Base-by-base conservation (phyloP, 1,140 invertebrate genomes). In the Probaryconus sp. region DNA sequence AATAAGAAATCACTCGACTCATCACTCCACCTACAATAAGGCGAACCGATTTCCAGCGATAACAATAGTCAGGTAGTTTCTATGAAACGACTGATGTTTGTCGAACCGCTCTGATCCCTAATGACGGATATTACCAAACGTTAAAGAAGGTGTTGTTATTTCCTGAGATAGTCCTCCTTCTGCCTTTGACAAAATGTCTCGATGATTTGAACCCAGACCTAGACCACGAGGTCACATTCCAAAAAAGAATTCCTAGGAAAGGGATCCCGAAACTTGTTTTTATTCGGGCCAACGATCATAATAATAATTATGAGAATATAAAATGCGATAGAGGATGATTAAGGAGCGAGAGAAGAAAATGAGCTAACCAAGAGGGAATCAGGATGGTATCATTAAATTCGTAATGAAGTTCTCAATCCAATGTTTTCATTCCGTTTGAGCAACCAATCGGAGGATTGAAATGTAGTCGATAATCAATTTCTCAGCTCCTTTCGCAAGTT, bases 391-490 rank as follows among this genome's bases (percentile, higher is more conserved):
- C 31, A 40, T 69, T 75, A 24, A 61, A 56, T 67, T 61, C 67
- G 61, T 31, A 76, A 70, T 53, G 6, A 51, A 51, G 43, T 56
- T 50, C 47, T 55, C 47, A 53, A 37, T 58, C 47, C 33, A 1
- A 13, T 37, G 61, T 70, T 70, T 70, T 65, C 28, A 67, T 73
- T 67, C 47, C 38, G 53, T 68, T 58, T 61, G 50, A 68, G 45
- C 51, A 69, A 74, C 43, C 60, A 65, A 76, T 48, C 65, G 35
- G 35, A 20, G 31, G 60, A 65, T 64, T 69, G 53, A 60, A 75
- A 69, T 69, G 72, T 61, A 65, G 55, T 63, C 70, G 61, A 73
- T 67, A 67, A 73, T 73, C 70, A 73, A 73, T 73, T 73, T 63
- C 64, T 74, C 56, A 67, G 58, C 38, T 60, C 60, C 53, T 76